These are phyloP conservation scores for Platorchestia sp. DNA, from an alignment of 1,140 invertebrate species.

Conservation along the genomic window DNA sequence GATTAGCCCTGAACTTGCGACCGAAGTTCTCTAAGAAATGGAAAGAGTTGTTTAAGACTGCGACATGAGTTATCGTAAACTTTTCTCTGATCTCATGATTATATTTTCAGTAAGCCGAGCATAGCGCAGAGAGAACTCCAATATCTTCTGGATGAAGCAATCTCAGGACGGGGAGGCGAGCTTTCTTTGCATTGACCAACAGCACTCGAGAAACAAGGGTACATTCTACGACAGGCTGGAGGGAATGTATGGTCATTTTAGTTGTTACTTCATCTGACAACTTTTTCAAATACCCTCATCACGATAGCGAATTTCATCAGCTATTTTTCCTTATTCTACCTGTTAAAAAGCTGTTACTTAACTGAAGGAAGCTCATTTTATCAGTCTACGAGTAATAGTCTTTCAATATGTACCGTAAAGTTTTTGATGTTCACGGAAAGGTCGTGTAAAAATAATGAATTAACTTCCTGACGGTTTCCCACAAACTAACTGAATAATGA, in stretches of 20 bases:
- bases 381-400: no score
- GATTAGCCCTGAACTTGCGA: background rate
- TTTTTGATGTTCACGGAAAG: no score
- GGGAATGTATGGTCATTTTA: background rate
- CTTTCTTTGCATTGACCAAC: background rate
- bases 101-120: background rate
- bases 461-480: no score
- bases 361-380: no score
- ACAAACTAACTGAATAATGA: no score
- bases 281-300: background rate
- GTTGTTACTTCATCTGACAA: background rate
- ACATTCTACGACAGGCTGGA: background rate
- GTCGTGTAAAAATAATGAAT: no score
- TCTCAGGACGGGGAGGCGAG: background rate
- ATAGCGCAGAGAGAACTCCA: background rate
- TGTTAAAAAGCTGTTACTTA: no score
- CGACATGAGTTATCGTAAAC: background rate
- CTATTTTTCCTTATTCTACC: no score
- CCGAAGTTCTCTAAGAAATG: background rate
- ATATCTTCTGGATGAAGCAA: background rate
- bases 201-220: background rate
- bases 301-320: background rate
- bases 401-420: no score
- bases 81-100: background rate
- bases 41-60: background rate